phyloP scores from a whole-genome alignment of 1,140 invertebrate species.

The Eurosta solidaginis region DNA sequence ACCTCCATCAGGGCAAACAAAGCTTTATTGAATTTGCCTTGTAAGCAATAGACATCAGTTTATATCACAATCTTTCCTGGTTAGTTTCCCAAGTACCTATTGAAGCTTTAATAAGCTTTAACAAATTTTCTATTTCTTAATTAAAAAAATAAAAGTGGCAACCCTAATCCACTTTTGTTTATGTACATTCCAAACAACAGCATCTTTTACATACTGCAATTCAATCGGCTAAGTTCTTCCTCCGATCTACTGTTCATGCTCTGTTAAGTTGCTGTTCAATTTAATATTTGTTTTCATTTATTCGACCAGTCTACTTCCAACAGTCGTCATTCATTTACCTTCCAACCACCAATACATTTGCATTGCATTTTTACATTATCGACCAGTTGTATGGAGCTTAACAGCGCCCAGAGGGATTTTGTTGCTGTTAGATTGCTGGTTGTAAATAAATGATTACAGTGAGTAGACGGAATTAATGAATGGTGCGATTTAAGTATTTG shows the following conservation, averaged over 20 bases:
- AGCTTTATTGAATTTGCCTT: too few species aligned
- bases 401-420: background rate
- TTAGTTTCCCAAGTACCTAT: too few species aligned
- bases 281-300: background rate
- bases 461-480: slow-evolving; percentile 5
- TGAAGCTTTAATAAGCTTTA: too few species aligned
- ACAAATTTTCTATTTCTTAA: background rate
- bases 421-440: background rate
- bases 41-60: too few species aligned
- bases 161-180: slow-evolving; percentile 13
- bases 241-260: background rate
- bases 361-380: background rate
- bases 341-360: background rate
- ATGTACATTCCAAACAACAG: background rate
- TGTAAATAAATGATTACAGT: background rate
- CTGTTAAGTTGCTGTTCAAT: background rate
- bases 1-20: too few species aligned
- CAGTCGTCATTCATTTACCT: background rate
- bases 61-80: too few species aligned
- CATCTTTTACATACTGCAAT: background rate
- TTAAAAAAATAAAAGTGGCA: background rate
- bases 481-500: background rate
- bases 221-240: background rate
- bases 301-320: background rate
- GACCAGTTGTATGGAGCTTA: background rate